phyloP scores from a whole-genome alignment of 2,113 vertebrate genomes.

The Microcebus griseorufus region DNA sequence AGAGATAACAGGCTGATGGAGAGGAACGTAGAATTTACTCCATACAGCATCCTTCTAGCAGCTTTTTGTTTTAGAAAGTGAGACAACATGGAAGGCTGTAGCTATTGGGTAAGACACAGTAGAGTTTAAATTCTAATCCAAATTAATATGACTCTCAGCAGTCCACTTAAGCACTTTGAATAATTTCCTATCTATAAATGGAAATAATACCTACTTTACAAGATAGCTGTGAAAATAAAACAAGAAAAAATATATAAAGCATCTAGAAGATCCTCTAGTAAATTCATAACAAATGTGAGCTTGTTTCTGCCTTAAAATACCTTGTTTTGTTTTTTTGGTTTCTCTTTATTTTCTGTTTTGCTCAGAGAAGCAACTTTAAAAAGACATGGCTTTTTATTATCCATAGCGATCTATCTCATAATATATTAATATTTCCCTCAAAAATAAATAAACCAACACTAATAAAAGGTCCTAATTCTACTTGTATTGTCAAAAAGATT shows the following conservation, averaged over 20 bases:
- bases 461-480: neutral
- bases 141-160: neutral
- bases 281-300: neutral
- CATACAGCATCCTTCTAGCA: accelerated
- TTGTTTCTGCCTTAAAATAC: neutral
- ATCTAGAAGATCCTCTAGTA: neutral
- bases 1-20: neutral
- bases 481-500: neutral
- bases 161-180: neutral
- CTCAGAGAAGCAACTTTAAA: neutral
- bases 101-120: accelerated
- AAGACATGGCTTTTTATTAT: neutral
- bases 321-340: neutral
- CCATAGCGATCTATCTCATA: neutral
- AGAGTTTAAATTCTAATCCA: neutral
- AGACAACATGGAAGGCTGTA: neutral
- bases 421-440: neutral
- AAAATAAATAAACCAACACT: neutral
- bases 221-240: neutral
- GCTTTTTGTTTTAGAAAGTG: neutral
- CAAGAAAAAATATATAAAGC: neutral
- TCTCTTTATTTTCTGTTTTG: neutral
- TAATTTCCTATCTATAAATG: neutral
- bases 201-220: neutral
- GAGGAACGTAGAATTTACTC: neutral